Evolutionary conservation across 2,113 vertebrate genomes (phyloP).

Genomic region (Lasiurus cinereus): DNA sequence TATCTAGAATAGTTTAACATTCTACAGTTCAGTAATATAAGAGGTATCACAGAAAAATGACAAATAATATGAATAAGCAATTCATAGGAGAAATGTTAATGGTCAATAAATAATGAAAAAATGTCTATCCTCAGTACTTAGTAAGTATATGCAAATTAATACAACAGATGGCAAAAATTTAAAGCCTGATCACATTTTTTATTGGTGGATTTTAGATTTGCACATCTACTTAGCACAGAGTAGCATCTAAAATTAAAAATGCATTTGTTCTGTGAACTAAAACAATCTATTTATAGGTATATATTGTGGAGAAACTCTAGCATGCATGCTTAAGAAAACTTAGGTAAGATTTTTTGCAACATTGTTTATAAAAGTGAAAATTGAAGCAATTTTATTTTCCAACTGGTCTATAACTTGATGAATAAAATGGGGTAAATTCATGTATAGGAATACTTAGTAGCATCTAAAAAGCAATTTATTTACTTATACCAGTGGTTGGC

Average conservation of each 20-base stretch:
- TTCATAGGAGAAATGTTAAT: constrained; percentile 27
- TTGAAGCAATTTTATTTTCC: constrained; percentile 18
- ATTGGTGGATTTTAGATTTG: constrained; percentile 38
- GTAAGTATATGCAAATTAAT: constrained; percentile 15
- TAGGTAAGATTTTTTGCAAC: constrained; percentile 24
- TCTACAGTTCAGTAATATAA: constrained; percentile 28
- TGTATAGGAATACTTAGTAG: neutral
- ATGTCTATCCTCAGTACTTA: constrained; percentile 17
- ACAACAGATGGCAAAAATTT: neutral
- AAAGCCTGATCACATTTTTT: constrained; percentile 11
- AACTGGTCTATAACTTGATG: neutral
- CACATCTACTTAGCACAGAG: neutral
- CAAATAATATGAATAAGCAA: neutral
- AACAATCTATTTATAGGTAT: neutral
- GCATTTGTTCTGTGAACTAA: neutral
- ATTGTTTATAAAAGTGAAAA: constrained; percentile 47
- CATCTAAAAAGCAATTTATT: constrained; percentile 9
- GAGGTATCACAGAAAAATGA: constrained; percentile 19
- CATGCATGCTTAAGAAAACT: neutral
- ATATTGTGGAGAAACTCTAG: neutral
- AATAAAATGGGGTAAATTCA: constrained; percentile 51
- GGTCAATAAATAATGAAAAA: constrained; percentile 29
- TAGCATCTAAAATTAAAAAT: constrained; percentile 28
- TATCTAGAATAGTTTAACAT: neutral
- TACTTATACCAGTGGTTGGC: neutral